Conservation (phyloP, 2,888 invertebrate species). For the Acheta domesticus region DNA sequence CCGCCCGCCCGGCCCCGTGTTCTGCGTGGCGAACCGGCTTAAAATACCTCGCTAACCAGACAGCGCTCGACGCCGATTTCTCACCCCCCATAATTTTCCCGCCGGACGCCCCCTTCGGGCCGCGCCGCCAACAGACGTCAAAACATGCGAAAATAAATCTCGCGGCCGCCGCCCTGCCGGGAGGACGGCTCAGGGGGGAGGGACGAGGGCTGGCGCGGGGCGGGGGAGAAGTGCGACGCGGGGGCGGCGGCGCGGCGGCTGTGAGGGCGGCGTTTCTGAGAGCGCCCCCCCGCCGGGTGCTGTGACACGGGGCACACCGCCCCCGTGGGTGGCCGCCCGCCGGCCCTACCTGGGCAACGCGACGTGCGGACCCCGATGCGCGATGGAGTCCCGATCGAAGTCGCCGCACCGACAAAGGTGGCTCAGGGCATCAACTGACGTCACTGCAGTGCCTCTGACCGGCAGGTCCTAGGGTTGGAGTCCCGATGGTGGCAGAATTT, state of each 20-base stretch:
- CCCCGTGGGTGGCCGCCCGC: neutral
- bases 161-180: neutral
- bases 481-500: no score
- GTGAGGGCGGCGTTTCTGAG: neutral
- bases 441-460: no score
- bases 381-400: no score
- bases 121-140: neutral
- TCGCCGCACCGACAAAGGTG: no score
- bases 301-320: neutral
- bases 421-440: no score
- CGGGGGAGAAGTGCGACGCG: no score
- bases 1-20: neutral
- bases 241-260: neutral
- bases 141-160: neutral
- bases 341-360: neutral
- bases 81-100: constrained; percentile 11
- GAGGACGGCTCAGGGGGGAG: neutral
- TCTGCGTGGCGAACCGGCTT: neutral
- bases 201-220: neutral
- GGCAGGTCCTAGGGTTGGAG: no score
- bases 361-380: no score
- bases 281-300: neutral
- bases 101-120: neutral
- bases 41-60: constrained; percentile 18
- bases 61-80: neutral